These are phyloP conservation scores for Hemiprocne comata DNA, from an alignment of 2,113 vertebrate genomes.

Conservation along the genomic window DNA sequence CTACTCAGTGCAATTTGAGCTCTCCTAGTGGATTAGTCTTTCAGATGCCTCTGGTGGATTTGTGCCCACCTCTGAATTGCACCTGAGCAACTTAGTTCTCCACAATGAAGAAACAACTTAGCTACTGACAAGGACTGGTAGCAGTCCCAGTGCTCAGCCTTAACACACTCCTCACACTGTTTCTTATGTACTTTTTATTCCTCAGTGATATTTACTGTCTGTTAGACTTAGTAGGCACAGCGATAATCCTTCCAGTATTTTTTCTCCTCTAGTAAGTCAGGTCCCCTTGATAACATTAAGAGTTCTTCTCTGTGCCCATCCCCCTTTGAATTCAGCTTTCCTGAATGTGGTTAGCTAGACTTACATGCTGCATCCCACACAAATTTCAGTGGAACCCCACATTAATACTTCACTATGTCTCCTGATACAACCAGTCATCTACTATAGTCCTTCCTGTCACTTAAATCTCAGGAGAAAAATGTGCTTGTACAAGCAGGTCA, in stretches of 20 bases:
- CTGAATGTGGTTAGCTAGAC: not conserved
- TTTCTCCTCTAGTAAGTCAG: not conserved
- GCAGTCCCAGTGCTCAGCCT: not conserved
- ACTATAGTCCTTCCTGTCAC: not conserved
- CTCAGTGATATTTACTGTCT: not conserved
- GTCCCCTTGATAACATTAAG: not conserved
- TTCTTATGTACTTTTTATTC: not conserved
- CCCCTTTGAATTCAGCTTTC: not conserved
- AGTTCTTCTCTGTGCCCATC: not conserved
- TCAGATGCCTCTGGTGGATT: not conserved
- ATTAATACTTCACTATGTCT: not conserved
- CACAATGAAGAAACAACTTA: not conserved
- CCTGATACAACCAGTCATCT: not conserved
- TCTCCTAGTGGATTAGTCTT: not conserved
- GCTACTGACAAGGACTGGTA: not conserved
- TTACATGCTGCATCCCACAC: not conserved
- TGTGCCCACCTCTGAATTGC: not conserved
- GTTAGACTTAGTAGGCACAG: not conserved
- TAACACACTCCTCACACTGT: not conserved
- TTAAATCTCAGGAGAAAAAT: conserved; percentile 3
- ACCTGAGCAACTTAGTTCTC: not conserved
- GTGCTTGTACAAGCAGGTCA: not conserved
- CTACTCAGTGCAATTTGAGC: not conserved
- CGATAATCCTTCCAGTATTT: not conserved
- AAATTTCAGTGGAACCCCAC: not conserved